Evolutionary conservation across 2,113 vertebrate species (phyloP), one percentile per base, ranked within the genome.

Genomic region (Strix uralensis): DNA sequence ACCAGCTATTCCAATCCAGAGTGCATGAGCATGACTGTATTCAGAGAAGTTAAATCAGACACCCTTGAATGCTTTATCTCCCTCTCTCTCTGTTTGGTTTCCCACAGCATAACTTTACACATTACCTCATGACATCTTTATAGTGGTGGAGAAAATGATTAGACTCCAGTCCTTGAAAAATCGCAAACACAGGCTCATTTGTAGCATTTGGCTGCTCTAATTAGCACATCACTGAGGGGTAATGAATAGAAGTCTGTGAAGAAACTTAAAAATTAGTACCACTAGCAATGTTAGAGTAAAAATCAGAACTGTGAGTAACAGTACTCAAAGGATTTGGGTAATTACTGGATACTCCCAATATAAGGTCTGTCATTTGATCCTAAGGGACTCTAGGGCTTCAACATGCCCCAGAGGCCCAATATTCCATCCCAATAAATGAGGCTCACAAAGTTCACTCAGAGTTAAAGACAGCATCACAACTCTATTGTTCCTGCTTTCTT

Each of bases 211-310:
- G 91, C 73, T 93, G 91, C 84, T 95, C 92, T 96, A 96, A 96
- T 96, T 97, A 97, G 96, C 93, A 95, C 97, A 96, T 95, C 96
- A 96, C 97, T 93, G 63, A 96, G 96, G 94, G 81, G 82, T 86
- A 97, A 96, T 95, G 91, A 96, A 96, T 89, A 83, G 93, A 97
- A 97, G 88, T 61, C 97, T 80, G 91, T 82, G 84, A 96, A 96
- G 92, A 97, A 96, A 94, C 73, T 69, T 94, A 80, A 94, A 96
- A 96, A 95, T 91, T 91, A 97, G 93, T 89, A 96, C 82, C 82
- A 85, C 93, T 96, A 96, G 94, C 92, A 93, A 88, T n/a, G 62
- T 94, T 86, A 88, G 80, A 94, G 95, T 97, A 96, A 96, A 97
- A 98, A 88, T 94, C 92, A 94, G 90, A 94, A 86, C 92, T 88